Evolutionary conservation across 2,113 vertebrate genomes (phyloP).

Genomic region (Mastomys coucha): DNA sequence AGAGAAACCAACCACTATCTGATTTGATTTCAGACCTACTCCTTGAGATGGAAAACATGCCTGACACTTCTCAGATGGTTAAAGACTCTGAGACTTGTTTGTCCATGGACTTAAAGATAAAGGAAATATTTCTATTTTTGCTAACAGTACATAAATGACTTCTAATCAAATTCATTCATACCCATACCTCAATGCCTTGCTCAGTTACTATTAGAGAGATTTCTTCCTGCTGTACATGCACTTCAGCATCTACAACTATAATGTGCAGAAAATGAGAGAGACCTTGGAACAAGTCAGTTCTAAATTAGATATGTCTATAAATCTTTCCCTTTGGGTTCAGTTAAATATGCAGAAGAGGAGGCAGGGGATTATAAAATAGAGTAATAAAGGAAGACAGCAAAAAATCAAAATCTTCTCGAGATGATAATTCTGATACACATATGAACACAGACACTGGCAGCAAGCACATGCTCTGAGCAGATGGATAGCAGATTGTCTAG

Average conservation of each 20-base stretch:
- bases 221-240: background rate
- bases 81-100: background rate
- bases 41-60: background rate
- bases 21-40: background rate
- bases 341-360: background rate
- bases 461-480: no score
- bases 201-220: background rate
- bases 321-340: accelerated
- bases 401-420: background rate
- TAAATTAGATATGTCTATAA: background rate
- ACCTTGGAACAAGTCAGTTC: background rate
- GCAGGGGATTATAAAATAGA: background rate
- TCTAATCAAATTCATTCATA: background rate
- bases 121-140: background rate
- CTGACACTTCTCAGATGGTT: background rate
- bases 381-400: background rate
- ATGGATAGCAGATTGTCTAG: background rate
- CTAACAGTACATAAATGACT: background rate
- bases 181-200: background rate
- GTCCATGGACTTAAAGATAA: background rate
- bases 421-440: background rate
- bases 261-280: background rate
- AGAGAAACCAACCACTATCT: background rate
- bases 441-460: background rate
- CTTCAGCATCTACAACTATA: background rate